Evolutionary conservation across 2,888 invertebrate species (phyloP), one percentile per base, ranked within the genome.

Genomic region (Elaeidobius kamerunicus): DNA sequence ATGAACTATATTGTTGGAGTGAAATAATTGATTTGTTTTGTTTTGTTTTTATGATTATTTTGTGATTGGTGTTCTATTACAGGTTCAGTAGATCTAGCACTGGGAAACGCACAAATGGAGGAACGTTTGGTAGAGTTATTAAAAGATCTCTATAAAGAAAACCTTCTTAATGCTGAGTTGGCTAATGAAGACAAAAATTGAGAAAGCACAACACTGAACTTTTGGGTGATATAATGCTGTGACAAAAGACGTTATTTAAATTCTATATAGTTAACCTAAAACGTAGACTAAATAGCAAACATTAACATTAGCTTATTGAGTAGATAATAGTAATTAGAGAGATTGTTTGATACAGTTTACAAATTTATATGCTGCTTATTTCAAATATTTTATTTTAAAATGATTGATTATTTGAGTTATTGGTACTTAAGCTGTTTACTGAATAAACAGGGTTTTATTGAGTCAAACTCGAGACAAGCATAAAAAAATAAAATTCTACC

Each of bases 81-180:
- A 58, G 57, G 89, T 16, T 88, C 88, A 28, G 86, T 89, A 4
- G 89, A 89, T 67, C 83, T 89, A 41, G 89, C 88, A 3, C 73
- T 89, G 14, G 88, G 88, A 1, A 85, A 88, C 67, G 82, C 85
- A 0, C 77, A 83, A 47, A 88, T 88, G 19, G 89, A 89, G 68
- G 81, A 83, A 62, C 79, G 89, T 43, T 75, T 89, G 40, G 75
- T 88, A 57, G 86, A 86, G 67, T 82, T 88, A 1, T 79, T 89
- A 23, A 78, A 83, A 56, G 89, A 89, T 69, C 78, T 88, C 27
- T 78, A 86, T 68, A 78, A 77, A 12, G 85, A 86, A 52, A 87
- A 86, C 11, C 78, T 88, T 48, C 77, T 88, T 34, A 65, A 62
- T 42, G 60, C 65, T 7, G 67, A 69, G 35, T 48, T 67, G 9